A percentile compares a stretch with the other conserved stretches of the same genome.
Evolutionary conservation across 2,113 vertebrate species (phyloP).

Genomic region (Neopipo cinnamomea): DNA sequence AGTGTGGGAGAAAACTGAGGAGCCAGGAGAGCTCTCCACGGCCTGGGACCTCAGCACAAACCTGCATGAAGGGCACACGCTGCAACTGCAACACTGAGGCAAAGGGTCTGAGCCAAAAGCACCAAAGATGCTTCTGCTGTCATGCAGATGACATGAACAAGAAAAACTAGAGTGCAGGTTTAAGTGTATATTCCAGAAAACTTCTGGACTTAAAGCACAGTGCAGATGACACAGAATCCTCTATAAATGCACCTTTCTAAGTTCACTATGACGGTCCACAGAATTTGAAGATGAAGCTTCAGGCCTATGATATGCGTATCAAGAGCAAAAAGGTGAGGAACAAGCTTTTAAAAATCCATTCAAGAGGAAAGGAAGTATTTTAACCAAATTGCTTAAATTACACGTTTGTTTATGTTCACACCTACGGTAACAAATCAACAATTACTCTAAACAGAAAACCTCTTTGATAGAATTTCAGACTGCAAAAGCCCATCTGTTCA

Average conservation of each 20-base stretch:
- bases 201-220: background rate
- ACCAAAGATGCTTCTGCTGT: background rate
- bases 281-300: background rate
- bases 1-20: background rate
- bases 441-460: conserved; percentile 45
- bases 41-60: background rate
- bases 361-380: background rate
- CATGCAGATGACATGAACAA: background rate
- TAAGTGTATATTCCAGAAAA: background rate
- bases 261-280: background rate
- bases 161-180: background rate
- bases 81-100: background rate
- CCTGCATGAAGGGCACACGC: fast-evolving
- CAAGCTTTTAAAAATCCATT: background rate
- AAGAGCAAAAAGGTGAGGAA: background rate
- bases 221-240: background rate
- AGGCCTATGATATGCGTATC: background rate
- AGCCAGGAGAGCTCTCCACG: background rate
- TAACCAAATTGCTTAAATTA: background rate
- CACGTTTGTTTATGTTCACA: conserved; percentile 60
- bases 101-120: background rate
- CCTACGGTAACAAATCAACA: conserved; percentile 44
- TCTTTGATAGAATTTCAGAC: conserved; percentile 13
- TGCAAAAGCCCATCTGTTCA: conserved; percentile 54
- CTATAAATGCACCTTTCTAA: background rate